Base-by-base conservation (phyloP, 2,888 invertebrate species). In the Drosophila emarginata region DNA sequence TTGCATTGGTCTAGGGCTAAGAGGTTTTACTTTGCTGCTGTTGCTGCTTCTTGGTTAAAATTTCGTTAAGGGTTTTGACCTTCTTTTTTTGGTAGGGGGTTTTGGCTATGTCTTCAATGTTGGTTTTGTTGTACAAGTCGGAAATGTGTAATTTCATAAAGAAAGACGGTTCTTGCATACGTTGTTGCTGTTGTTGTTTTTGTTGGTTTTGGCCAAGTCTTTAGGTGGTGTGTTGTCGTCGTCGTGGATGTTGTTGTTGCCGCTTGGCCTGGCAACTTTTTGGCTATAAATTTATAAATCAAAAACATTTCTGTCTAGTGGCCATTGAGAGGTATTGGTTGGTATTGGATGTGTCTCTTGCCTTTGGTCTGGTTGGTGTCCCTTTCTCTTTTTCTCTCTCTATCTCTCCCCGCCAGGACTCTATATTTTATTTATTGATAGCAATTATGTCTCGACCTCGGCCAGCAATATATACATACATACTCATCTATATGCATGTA, bases 391-490 rank as follows among this genome's bases (percentile, higher is more conserved):
- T 28, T 5, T n/a, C 37, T 26, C 32, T 37, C 77, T 58, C 32
- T 61, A 59, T 65, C 73, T 72, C 18, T 36, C 73, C 72, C 18
- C 21, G 79, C 79, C 79, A 18, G 45, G 45, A 4, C 45, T 45
- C 45, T 45, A 84, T 84, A 85, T 82, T 87, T 87, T 85, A 85
- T 89, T 82, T 89, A 89, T 90, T 90, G 90, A 90, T 90, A 89
- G 90, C 90, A 90, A 90, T 90, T 89, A 90, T 89, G 83, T 73
- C 75, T 78, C 82, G 89, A 88, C 80, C 81, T 82, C 83, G 86
- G 79, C 80, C 89, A 87, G 83, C 79, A 80, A 45, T 18, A 18
- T 3, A 2, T 15, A 39, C n/a, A 45, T 45, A 45, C 15, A 15
- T 45, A 45, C n/a, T 15, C 15, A 15, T 45, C 9, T 11, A 15